phyloP scores from a whole-genome alignment of 1,140 invertebrate species.

The Aradophagus sp. region DNA sequence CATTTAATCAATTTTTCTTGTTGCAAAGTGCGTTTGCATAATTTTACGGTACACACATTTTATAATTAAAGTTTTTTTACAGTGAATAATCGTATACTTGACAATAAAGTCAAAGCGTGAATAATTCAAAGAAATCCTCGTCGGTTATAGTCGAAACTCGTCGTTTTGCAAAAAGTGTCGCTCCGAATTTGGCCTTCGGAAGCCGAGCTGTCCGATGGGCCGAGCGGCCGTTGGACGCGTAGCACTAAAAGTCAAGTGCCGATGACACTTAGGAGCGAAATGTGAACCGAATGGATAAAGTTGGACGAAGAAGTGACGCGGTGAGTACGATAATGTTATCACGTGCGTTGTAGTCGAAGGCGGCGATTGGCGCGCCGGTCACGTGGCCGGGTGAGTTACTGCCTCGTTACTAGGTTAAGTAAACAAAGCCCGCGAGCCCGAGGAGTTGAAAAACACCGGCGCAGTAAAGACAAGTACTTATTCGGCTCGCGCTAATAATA shows the following conservation, averaged over 20 bases:
- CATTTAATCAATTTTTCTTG: too few relatives aligned
- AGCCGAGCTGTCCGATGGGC: too few relatives aligned
- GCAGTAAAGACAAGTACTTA: conserved; percentile 37
- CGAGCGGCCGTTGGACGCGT: too few relatives aligned
- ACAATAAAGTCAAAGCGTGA: too few relatives aligned
- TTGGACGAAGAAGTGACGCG: conserved; percentile 47
- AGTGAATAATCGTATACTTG: too few relatives aligned
- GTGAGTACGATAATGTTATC: conserved; percentile 52
- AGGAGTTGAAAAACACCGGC: conserved; percentile 32
- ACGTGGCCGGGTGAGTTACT: conserved; percentile 32
- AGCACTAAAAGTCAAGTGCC: conserved; percentile 23
- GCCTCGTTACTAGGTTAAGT: conserved; percentile 49
- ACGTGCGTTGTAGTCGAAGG: conserved; percentile 30
- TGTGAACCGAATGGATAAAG: conserved; percentile 46
- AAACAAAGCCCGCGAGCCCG: conserved; percentile 36
- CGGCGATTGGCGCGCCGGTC: conserved; percentile 40
- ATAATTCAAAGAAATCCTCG: too few relatives aligned
- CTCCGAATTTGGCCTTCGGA: too few relatives aligned
- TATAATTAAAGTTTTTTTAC: too few relatives aligned
- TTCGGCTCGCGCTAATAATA: conserved; percentile 44
- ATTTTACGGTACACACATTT: too few relatives aligned
- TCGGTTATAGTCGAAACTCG: too few relatives aligned
- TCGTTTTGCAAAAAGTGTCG: too few relatives aligned
- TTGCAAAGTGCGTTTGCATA: too few relatives aligned
- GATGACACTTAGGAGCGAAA: conserved; percentile 26